phyloP scores from a whole-genome alignment of 2,888 invertebrate species.

The Achlya flavicornis region DNA sequence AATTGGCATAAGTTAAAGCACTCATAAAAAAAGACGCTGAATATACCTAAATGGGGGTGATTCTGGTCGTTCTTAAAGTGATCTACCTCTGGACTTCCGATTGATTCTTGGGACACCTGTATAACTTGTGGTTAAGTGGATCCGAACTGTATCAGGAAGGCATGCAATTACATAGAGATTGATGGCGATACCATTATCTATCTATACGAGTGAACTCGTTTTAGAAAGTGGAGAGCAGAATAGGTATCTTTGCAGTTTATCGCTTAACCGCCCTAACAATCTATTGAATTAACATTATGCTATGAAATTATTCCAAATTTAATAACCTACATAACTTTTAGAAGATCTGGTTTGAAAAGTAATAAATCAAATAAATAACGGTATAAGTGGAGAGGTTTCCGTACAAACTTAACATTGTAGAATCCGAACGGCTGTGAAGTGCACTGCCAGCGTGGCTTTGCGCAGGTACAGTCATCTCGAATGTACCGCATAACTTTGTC shows the following conservation, averaged over 20 bases:
- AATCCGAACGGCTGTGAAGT: no score
- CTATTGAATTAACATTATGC: background rate
- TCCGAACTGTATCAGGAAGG: slow-evolving; percentile 24
- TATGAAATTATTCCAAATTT: background rate
- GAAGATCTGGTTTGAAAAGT: background rate
- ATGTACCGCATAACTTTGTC: no score
- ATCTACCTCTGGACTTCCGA: no score
- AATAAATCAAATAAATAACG: background rate
- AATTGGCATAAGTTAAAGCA: no score
- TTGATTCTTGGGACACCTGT: no score
- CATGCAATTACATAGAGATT: slow-evolving; percentile 29
- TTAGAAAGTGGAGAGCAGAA: slow-evolving; percentile 33
- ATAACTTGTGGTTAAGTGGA: background rate
- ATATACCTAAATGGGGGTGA: no score
- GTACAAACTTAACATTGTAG: no score
- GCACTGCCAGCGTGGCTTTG: no score
- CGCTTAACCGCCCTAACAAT: slow-evolving; percentile 3
- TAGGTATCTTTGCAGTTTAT: slow-evolving; percentile 15
- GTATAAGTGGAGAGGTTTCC: no score
- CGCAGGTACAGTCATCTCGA: no score
- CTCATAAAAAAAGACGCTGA: no score
- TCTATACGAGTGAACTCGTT: slow-evolving; percentile 26
- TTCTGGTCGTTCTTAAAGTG: no score
- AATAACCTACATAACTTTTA: background rate
- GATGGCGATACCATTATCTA: slow-evolving; percentile 16